Conservation (phyloP, 2,113 vertebrate species). For the Dermatemys mawii region DNA sequence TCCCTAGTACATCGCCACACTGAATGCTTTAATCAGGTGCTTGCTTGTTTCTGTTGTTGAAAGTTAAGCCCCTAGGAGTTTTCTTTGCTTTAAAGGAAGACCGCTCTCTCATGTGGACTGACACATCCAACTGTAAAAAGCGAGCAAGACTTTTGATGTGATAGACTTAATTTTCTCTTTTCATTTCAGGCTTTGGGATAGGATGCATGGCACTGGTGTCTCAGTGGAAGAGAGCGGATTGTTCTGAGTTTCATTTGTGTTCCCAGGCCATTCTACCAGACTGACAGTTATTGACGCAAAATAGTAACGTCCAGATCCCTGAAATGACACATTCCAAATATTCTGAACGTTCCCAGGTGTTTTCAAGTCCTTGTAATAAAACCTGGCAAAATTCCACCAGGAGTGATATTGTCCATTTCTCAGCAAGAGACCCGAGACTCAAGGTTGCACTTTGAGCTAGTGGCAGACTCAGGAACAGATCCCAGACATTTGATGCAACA, state of each 20-base stretch:
- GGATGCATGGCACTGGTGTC: not conserved
- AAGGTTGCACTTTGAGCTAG: not conserved
- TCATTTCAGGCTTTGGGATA: not conserved
- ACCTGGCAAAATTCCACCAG: not conserved
- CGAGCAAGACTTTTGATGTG: not conserved
- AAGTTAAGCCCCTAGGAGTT: not conserved
- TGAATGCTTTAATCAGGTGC: not conserved
- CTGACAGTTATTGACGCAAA: not conserved
- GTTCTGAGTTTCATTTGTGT: not conserved
- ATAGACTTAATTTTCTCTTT: not conserved
- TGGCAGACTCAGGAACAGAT: not conserved
- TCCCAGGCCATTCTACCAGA: not conserved
- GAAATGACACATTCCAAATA: not conserved
- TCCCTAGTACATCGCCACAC: not conserved
- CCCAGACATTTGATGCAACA: not conserved
- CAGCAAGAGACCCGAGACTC: not conserved
- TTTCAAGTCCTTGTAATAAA: not conserved
- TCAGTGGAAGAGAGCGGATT: no score
- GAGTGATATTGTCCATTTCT: not conserved
- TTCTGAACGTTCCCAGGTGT: not conserved
- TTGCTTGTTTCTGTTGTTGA: not conserved
- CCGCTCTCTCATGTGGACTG: not conserved
- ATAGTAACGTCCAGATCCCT: not conserved
- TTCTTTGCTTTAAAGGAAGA: not conserved
- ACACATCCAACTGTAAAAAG: not conserved